Conservation (phyloP, 2,888 invertebrate genomes). For the Strigamia crassipes region DNA sequence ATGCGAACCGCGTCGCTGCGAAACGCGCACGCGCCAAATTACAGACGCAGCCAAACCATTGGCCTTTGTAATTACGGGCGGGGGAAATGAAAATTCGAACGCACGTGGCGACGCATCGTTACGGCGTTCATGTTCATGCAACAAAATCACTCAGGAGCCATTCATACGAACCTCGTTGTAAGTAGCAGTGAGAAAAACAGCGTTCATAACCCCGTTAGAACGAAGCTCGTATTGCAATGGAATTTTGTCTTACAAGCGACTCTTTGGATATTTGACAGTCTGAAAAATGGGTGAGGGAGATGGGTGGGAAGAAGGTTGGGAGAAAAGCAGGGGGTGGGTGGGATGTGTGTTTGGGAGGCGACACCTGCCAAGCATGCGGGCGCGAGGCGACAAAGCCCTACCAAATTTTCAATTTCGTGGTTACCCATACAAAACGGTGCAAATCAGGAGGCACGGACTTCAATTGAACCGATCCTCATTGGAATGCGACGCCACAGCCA, state of each 20-base stretch:
- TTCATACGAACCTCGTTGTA: neutral
- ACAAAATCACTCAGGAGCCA: neutral
- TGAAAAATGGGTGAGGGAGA: slow-evolving; percentile 5
- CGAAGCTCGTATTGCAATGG: slow-evolving; percentile 3
- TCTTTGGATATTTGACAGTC: slow-evolving; percentile 34
- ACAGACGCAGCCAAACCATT: slow-evolving; percentile 2
- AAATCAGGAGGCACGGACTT: slow-evolving; percentile 36
- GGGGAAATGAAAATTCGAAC: slow-evolving; percentile 10
- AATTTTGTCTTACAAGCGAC: slow-evolving; percentile 1
- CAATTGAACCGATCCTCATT: slow-evolving; percentile 3
- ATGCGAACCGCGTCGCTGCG: neutral
- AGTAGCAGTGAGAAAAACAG: neutral
- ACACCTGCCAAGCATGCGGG: slow-evolving; percentile 38
- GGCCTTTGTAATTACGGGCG: slow-evolving; percentile 10
- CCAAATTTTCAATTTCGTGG: slow-evolving; percentile 46
- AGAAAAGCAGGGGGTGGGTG: neutral
- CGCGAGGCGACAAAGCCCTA: neutral
- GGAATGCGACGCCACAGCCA: slow-evolving; percentile 25
- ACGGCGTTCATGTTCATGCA: neutral
- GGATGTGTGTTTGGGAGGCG: slow-evolving; percentile 31
- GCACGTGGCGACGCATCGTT: slow-evolving; percentile 3
- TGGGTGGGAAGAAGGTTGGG: neutral
- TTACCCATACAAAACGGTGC: slow-evolving; percentile 43
- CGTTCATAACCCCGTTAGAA: neutral
- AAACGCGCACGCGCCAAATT: slow-evolving; percentile 2